Evolutionary conservation across 1,140 invertebrate species (phyloP), one percentile per base, ranked within the genome.

Genomic region (Thrips palmi): DNA sequence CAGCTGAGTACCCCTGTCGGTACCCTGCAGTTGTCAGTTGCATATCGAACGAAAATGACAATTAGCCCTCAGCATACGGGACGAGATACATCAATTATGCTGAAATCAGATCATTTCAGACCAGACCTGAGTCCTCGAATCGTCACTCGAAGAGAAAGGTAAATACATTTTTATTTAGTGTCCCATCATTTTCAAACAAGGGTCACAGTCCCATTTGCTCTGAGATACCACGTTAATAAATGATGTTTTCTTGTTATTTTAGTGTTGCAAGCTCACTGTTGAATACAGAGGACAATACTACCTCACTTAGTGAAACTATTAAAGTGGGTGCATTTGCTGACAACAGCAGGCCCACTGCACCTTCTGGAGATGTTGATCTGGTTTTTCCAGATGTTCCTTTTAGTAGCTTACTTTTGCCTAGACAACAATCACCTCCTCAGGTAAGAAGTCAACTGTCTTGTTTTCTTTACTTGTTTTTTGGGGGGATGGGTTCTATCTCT

Each of bases 21-120:
- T 11, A 81, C 74, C 1, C 61, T 89, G 24, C 68, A 72, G 38
- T 67, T 88, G 44, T 71, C 72, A 7, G 74, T 88, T 8, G 72
- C 74, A 0, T 91, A 88, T 52, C 66, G 85, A 47, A 87, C 83
- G 3, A 86, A 87, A 60, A 74, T 89, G 64, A 81, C 84, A 2
- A 84, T 89, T 52, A 78, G 82, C 2, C 84, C 84, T 7, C 82
- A 84, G 43, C 71, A 75, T 36, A 65, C 68, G 7, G 67, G 67
- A 29, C 68, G 68, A 37, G 71, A 77, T 41, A 57, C 63, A 32
- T 67, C 73, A 2, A 76, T 88, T 33, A 74, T 89, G 66, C 53
- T 89, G 2, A 89, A 91, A 52, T 88, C 85, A 54, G 84, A 91
- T 60, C 84, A 92, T 57, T 91, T 91, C 57, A 69, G 72, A 47